Evolutionary conservation across 2,888 invertebrate genomes (phyloP).

Genomic region (Strigamia transsilvanica): DNA sequence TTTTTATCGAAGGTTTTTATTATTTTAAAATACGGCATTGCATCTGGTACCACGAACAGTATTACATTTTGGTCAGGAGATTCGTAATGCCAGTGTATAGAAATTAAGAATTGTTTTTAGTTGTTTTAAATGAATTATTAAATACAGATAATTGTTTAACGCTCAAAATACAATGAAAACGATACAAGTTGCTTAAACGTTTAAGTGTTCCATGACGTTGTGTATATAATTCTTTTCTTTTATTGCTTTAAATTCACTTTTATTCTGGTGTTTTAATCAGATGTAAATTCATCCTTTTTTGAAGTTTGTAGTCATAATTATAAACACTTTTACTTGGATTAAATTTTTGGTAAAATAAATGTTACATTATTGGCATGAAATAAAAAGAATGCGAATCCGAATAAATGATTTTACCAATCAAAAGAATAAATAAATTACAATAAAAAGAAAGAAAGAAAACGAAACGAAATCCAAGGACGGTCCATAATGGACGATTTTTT

Average conservation of each 20-base stretch:
- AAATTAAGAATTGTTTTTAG: neutral
- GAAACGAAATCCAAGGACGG: no score
- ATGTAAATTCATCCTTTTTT: neutral
- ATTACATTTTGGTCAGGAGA: neutral
- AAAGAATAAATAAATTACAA: no score
- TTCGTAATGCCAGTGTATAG: neutral
- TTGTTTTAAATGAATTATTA: neutral
- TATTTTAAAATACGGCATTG: neutral
- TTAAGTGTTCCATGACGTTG: neutral
- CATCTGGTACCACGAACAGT: neutral
- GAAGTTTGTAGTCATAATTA: neutral
- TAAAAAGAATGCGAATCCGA: no score
- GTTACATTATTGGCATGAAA: neutral
- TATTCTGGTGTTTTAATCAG: slow-evolving; percentile 34
- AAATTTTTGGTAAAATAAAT: neutral
- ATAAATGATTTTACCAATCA: no score
- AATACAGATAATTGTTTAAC: neutral
- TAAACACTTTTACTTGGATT: neutral
- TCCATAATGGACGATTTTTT: no score
- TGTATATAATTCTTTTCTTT: neutral
- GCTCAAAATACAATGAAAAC: neutral
- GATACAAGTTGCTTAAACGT: neutral
- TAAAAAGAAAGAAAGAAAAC: no score
- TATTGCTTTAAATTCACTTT: neutral
- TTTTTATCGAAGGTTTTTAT: neutral